Conservation (phyloP, 2,888 invertebrate genomes). For the Cephus pygmeus region DNA sequence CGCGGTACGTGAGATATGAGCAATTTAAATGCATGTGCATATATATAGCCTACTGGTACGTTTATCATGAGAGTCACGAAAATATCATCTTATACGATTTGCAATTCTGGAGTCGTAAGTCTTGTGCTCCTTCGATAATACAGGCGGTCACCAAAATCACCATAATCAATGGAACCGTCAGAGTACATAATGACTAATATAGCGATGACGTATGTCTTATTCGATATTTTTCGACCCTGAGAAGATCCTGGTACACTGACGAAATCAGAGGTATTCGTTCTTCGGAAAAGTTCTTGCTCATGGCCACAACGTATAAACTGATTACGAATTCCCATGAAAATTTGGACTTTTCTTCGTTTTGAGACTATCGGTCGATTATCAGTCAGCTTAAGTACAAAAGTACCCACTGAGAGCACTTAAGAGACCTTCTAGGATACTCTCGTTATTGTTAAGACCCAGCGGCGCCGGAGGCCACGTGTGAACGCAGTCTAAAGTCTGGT, state of each 20-base stretch:
- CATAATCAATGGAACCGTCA: not conserved
- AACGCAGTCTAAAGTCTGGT: not conserved
- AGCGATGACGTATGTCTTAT: not conserved
- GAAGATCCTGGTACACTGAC: not conserved
- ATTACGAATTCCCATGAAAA: not conserved
- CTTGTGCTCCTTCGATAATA: not conserved
- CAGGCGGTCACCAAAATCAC: not conserved
- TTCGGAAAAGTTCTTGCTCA: not conserved
- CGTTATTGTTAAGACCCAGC: not conserved
- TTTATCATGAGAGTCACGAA: not conserved
- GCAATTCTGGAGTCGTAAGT: not conserved
- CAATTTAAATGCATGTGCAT: not conserved
- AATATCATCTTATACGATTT: not conserved
- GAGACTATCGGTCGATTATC: not conserved
- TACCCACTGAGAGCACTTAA: not conserved
- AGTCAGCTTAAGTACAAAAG: not conserved
- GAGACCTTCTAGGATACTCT: not conserved
- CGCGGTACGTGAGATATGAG: not conserved
- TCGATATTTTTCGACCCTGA: not conserved
- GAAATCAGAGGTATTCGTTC: not conserved
- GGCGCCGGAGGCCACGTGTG: not conserved
- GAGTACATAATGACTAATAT: not conserved
- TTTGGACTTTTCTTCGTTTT: not conserved
- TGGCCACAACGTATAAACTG: not conserved
- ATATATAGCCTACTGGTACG: not conserved